Percentiles rank a stretch among this genome's conserved stretches.
phyloP scores from a whole-genome alignment of 2,113 vertebrate genomes.

The Pica pica region DNA sequence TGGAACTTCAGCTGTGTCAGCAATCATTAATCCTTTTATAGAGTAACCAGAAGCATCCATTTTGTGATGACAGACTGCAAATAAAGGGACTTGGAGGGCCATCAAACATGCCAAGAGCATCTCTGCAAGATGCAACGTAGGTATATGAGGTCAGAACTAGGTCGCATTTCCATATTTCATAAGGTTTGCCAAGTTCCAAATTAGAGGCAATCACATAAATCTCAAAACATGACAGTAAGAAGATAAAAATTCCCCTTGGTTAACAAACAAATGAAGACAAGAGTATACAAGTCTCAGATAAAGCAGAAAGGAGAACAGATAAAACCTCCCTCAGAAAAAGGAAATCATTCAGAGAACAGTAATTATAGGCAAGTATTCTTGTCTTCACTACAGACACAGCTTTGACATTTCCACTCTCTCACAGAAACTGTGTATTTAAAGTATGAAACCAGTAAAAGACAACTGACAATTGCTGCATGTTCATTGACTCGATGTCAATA shows the following conservation, averaged over 20 bases:
- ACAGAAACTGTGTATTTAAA: neutral
- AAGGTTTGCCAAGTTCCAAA: neutral
- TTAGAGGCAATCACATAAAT: neutral
- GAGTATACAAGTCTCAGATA: neutral
- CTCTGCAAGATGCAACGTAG: fast-evolving
- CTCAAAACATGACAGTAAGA: neutral
- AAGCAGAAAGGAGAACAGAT: neutral
- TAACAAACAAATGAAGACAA: neutral
- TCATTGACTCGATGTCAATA: neutral
- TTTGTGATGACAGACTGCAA: neutral
- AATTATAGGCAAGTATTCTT: constrained; percentile 24
- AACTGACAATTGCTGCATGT: neutral
- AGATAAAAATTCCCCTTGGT: neutral
- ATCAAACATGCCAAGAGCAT: neutral
- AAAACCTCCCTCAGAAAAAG: neutral
- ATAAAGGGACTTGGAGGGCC: neutral
- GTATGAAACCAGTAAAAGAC: neutral
- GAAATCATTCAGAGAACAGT: neutral
- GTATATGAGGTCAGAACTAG: neutral
- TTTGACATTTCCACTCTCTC: constrained; percentile 3
- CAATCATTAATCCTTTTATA: neutral
- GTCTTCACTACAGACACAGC: neutral
- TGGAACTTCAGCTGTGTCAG: neutral
- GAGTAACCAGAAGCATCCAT: neutral
- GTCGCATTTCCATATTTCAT: neutral